A percentile compares a stretch with the other conserved stretches of the same genome.
phyloP scores from a whole-genome alignment of 2,113 vertebrate genomes.

The Leptocoma aspasia region DNA sequence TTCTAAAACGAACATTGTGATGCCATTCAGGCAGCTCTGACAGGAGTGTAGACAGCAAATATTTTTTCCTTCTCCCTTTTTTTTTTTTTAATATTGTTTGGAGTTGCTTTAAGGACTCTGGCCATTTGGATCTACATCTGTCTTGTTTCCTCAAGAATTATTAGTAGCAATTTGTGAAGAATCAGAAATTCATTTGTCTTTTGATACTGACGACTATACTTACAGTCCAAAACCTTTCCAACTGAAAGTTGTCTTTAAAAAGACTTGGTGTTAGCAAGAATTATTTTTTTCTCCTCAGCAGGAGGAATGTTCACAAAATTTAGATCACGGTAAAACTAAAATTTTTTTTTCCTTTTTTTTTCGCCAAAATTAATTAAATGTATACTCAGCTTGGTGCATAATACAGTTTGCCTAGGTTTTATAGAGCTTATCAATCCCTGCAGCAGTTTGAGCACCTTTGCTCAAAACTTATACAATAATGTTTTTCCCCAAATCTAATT shows the following conservation, averaged over 20 bases:
- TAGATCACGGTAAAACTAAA: neutral
- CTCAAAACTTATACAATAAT: neutral
- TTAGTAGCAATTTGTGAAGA: constrained; percentile 45
- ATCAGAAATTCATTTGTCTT: constrained; percentile 33
- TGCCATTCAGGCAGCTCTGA: neutral
- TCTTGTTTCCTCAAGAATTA: constrained; percentile 31
- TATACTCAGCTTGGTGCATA: neutral
- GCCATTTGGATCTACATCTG: neutral
- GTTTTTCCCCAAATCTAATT: constrained; percentile 2
- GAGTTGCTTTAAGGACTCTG: constrained; percentile 21
- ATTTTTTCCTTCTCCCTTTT: neutral
- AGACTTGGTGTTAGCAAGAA: neutral
- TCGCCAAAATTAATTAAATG: neutral
- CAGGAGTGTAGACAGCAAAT: neutral
- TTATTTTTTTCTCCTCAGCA: neutral
- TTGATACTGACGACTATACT: constrained; percentile 15
- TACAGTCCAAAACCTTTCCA: constrained; percentile 13
- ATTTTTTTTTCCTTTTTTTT: neutral
- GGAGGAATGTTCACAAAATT: neutral
- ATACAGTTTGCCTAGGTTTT: neutral
- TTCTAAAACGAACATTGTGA: constrained; percentile 6
- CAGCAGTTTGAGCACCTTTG: neutral
- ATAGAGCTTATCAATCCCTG: neutral
- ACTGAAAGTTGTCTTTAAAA: constrained; percentile 31
- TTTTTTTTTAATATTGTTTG: neutral